These are phyloP conservation scores for Enteromius viviparus DNA, from an alignment of 2,797 vertebrate species.

Conservation along the genomic window DNA sequence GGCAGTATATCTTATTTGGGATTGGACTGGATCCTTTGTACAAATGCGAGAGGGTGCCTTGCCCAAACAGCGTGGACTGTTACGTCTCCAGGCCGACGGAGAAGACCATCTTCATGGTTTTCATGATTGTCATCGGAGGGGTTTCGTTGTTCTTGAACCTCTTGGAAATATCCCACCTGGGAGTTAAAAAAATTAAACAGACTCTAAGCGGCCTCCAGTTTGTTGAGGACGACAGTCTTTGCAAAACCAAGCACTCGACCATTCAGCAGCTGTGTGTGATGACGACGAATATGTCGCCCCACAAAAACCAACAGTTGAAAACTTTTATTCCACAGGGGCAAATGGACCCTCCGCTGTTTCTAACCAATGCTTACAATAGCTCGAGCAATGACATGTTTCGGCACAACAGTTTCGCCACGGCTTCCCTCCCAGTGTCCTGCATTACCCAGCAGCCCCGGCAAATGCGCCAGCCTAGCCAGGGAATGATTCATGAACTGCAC, in stretches of 20 bases:
- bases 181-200: constrained; percentile 85
- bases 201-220: constrained; percentile 74
- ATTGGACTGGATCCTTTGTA: constrained; percentile 88
- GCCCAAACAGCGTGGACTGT: constrained; percentile 93
- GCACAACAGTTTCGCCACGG: constrained; percentile 67
- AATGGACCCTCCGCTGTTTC: constrained; percentile 65
- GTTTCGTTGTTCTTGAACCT: constrained; percentile 92
- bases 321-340: constrained; percentile 76
- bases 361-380: constrained; percentile 64
- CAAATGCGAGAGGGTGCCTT: constrained; percentile 87
- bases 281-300: constrained; percentile 71
- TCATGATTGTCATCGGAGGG: constrained; percentile 89
- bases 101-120: constrained; percentile 95
- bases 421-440: constrained; percentile 65
- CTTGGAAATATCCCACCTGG: constrained; percentile 90
- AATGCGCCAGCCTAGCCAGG: constrained; percentile 50
- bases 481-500: constrained; percentile 56
- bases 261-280: constrained; percentile 74
- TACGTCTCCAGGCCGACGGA: constrained; percentile 95
- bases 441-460: constrained; percentile 57
- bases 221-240: constrained; percentile 72
- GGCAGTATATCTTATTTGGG: constrained; percentile 91
- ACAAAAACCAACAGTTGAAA: constrained; percentile 75
- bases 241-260: constrained; percentile 75
- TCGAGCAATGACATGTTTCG: constrained; percentile 60